Evolutionary conservation across 2,888 invertebrate genomes (phyloP).

Genomic region (Erebia ligea): DNA sequence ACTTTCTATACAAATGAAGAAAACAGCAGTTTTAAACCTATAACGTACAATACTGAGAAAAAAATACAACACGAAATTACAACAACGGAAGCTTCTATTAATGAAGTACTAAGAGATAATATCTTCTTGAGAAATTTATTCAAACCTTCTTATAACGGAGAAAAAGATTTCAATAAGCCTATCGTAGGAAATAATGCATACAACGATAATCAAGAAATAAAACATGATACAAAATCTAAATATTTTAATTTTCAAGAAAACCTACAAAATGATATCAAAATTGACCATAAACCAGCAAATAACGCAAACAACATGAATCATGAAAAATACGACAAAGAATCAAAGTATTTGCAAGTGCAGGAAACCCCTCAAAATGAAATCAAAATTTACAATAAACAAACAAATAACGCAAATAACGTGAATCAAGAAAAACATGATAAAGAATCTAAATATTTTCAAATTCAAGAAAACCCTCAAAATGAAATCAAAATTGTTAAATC

Average conservation of each 20-base stretch:
- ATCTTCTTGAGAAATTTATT: constrained; percentile 69
- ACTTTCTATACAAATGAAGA: constrained; percentile 45
- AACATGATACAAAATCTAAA: too few relatives aligned
- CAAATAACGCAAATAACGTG: constrained; percentile 42
- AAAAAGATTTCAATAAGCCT: constrained; percentile 44
- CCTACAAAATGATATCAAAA: too few relatives aligned
- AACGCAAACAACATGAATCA: constrained; percentile 42
- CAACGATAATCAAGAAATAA: constrained; percentile 38
- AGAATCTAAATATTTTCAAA: constrained; percentile 54
- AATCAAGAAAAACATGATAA: constrained; percentile 55
- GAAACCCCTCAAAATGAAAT: too few relatives aligned
- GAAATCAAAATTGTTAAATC: constrained; percentile 56
- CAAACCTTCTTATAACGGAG: constrained; percentile 47
- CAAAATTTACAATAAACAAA: constrained; percentile 18
- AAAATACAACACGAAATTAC: constrained; percentile 40
- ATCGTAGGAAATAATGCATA: constrained; percentile 35
- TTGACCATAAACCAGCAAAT: constrained; percentile 21
- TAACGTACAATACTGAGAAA: constrained; percentile 35
- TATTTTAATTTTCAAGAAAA: too few relatives aligned
- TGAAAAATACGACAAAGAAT: too few relatives aligned
- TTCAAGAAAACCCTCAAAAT: constrained; percentile 55
- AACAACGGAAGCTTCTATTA: constrained; percentile 45
- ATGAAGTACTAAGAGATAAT: constrained; percentile 62
- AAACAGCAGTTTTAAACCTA: constrained; percentile 42
- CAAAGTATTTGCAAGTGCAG: too few relatives aligned